A percentile compares a stretch with the other conserved stretches of the same genome.
Evolutionary conservation across 2,113 vertebrate genomes (phyloP).

Genomic region (Sceloporus undulatus): DNA sequence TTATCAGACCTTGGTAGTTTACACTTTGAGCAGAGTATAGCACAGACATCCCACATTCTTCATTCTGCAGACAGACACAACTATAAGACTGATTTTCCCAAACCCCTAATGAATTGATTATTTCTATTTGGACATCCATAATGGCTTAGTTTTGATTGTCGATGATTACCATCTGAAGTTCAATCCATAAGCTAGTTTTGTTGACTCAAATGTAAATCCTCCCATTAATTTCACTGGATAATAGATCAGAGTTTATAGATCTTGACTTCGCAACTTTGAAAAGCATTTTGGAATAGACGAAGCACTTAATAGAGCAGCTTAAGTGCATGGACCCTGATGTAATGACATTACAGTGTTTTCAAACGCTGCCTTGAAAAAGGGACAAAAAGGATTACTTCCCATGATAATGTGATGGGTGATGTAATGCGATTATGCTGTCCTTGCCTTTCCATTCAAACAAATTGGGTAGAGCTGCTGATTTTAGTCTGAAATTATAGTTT

Average conservation of each 20-base stretch:
- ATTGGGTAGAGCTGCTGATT: neutral
- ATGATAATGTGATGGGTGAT: neutral
- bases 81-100: neutral
- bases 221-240: constrained; percentile 2
- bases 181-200: neutral
- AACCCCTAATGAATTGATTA: neutral
- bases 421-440: constrained; percentile 24
- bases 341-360: constrained; percentile 28
- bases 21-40: too few species aligned
- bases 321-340: constrained; percentile 16
- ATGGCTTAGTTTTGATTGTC: neutral
- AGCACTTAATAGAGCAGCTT: constrained; percentile 6
- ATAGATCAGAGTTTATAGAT: constrained; percentile 5
- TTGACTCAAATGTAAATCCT: constrained; percentile 10
- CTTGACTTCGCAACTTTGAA: constrained; percentile 19
- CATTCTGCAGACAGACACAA: neutral
- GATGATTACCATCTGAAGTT: neutral
- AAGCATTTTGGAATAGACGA: constrained; percentile 20
- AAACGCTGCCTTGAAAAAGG: neutral
- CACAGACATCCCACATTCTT: too few species aligned
- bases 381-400: constrained; percentile 23
- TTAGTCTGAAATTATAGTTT: neutral
- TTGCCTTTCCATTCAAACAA: constrained; percentile 30
- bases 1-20: too few species aligned
- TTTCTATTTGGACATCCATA: neutral